Percentiles rank a stretch among this genome's conserved stretches.
These are phyloP conservation scores for Cairina moschata DNA, from an alignment of 2,113 vertebrate species.

Conservation along the genomic window DNA sequence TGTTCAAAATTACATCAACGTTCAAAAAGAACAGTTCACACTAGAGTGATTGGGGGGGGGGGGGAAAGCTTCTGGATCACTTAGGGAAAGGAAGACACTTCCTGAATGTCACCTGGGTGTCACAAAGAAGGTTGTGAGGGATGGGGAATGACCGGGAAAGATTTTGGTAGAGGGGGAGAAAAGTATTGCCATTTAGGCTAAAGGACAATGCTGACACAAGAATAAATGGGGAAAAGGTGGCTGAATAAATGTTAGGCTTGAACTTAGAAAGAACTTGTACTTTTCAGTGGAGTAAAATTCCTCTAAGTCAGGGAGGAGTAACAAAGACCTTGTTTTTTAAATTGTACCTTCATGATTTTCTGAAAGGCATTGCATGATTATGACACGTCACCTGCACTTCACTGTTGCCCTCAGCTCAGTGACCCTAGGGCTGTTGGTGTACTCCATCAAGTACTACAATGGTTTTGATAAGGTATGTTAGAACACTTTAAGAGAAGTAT, in stretches of 20 bases:
- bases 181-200: background rate
- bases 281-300: background rate
- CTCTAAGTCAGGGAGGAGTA: background rate
- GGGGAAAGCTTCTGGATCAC: background rate
- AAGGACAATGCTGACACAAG: background rate
- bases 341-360: background rate
- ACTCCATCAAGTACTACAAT: background rate
- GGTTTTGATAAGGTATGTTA: background rate
- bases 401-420: background rate
- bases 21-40: background rate
- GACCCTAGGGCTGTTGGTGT: background rate
- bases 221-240: background rate
- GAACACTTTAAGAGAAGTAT: background rate
- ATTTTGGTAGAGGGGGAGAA: background rate
- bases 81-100: background rate
- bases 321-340: background rate
- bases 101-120: background rate
- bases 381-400: background rate
- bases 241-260: background rate
- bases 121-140: background rate
- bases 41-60: background rate
- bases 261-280: background rate
- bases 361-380: background rate
- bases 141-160: too few species aligned
- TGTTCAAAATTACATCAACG: background rate